Percentiles rank a stretch among this genome's conserved stretches.
phyloP scores from a whole-genome alignment of 2,113 vertebrate species.

The Tragelaphus buxtoni region DNA sequence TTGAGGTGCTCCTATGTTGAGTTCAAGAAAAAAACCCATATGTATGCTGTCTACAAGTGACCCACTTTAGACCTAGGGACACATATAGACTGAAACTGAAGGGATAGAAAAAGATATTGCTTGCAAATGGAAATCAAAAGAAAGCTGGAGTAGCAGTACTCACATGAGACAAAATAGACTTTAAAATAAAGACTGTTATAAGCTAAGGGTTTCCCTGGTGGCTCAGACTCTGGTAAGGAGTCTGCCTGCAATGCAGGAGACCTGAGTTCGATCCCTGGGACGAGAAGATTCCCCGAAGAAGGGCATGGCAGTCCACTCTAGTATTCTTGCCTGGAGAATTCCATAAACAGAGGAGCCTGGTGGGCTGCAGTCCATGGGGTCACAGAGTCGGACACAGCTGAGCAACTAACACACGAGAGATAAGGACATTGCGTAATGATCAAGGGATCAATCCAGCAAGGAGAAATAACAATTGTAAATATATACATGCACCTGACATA shows the following conservation, averaged over 20 bases:
- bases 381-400: neutral
- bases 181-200: neutral
- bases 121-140: neutral
- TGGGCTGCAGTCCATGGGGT: neutral
- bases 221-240: neutral
- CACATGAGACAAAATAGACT: neutral
- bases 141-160: neutral
- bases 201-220: neutral
- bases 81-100: neutral
- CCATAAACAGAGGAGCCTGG: neutral
- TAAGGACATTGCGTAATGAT: neutral
- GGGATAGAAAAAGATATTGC: neutral
- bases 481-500: neutral
- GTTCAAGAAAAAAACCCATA: neutral
- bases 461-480: neutral
- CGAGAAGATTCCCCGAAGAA: neutral
- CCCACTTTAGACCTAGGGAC: neutral
- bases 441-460: neutral
- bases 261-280: neutral
- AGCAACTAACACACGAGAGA: neutral
- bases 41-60: neutral
- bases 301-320: neutral
- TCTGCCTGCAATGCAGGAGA: neutral
- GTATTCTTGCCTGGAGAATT: neutral
- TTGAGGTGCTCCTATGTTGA: neutral